Evolutionary conservation across 1,140 invertebrate species (phyloP).

Genomic region (Tribolium castaneum): DNA sequence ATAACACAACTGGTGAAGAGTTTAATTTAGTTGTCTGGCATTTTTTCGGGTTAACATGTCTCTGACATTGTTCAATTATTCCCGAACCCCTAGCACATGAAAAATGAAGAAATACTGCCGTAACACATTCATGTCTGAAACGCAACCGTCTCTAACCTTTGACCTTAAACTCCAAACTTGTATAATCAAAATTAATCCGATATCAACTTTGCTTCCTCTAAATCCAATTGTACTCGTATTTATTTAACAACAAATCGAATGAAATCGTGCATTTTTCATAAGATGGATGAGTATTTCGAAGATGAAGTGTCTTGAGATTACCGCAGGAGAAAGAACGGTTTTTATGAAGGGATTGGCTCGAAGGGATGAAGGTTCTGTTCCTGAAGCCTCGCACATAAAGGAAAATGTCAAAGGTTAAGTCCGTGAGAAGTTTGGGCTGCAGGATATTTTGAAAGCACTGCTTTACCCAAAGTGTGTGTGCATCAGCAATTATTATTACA

Average conservation of each 20-base stretch:
- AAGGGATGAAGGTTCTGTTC: not conserved
- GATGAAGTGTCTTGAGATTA: not conserved
- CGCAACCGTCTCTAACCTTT: slow-evolving; percentile 6
- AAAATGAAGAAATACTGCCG: not conserved
- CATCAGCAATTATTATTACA: not conserved
- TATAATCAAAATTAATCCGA: not conserved
- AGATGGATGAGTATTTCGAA: not conserved
- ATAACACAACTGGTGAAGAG: no score
- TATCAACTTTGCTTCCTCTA: not conserved
- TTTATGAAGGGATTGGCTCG: slow-evolving; percentile 7
- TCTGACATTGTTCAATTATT: not conserved
- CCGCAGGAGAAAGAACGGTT: not conserved
- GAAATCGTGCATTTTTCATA: not conserved
- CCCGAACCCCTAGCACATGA: not conserved
- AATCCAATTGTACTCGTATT: not conserved
- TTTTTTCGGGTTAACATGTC: not conserved
- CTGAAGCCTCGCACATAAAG: not conserved
- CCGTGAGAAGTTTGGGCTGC: slow-evolving; percentile 5
- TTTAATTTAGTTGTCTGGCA: no score
- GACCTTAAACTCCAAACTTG: not conserved
- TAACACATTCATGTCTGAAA: not conserved
- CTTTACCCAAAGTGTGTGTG: not conserved
- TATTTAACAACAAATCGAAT: not conserved
- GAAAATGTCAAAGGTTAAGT: slow-evolving; percentile 32
- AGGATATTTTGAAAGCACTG: not conserved